phyloP scores from a whole-genome alignment of 2,888 invertebrate species.

The Ennomos erosarius region DNA sequence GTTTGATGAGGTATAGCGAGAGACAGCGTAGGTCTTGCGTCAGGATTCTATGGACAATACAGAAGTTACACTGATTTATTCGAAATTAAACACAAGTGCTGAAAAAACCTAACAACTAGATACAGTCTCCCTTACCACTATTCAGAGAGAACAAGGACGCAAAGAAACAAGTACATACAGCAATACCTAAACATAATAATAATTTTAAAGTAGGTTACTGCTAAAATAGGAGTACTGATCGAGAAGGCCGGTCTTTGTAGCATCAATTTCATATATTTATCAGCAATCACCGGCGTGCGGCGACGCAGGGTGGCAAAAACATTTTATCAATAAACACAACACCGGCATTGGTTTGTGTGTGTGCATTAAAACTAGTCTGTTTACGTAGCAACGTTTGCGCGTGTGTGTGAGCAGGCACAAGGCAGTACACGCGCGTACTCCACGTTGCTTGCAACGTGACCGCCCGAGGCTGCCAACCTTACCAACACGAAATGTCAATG shows the following conservation, averaged over 20 bases:
- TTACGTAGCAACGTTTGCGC: slow-evolving; percentile 24
- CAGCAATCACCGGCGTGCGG: slow-evolving; percentile 18
- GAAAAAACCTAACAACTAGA: slow-evolving; percentile 3
- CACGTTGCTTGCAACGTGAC: slow-evolving; percentile 82
- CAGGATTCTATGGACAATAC: slow-evolving; percentile 74
- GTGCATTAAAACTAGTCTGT: slow-evolving; percentile 20
- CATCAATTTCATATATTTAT: slow-evolving; percentile 9
- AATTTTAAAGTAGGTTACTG: background rate
- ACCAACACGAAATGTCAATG: slow-evolving; percentile 52
- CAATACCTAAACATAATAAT: background rate
- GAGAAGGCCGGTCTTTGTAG: slow-evolving; percentile 21
- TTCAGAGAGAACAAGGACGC: too few species aligned
- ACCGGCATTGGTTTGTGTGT: slow-evolving; percentile 26
- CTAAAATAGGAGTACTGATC: slow-evolving; percentile 13
- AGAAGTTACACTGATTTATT: slow-evolving; percentile 52
- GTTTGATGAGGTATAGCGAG: slow-evolving; percentile 63
- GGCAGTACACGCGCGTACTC: slow-evolving; percentile 65
- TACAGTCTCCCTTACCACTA: background rate
- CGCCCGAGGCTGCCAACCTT: slow-evolving; percentile 62
- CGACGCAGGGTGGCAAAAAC: slow-evolving; percentile 30
- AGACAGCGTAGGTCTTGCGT: slow-evolving; percentile 65
- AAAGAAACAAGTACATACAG: background rate
- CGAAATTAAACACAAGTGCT: slow-evolving; percentile 6
- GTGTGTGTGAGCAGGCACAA: slow-evolving; percentile 61
- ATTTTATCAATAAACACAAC: slow-evolving; percentile 42